Base-by-base conservation (phyloP, 2,113 vertebrate genomes). In the Stictonetta naevosa region DNA sequence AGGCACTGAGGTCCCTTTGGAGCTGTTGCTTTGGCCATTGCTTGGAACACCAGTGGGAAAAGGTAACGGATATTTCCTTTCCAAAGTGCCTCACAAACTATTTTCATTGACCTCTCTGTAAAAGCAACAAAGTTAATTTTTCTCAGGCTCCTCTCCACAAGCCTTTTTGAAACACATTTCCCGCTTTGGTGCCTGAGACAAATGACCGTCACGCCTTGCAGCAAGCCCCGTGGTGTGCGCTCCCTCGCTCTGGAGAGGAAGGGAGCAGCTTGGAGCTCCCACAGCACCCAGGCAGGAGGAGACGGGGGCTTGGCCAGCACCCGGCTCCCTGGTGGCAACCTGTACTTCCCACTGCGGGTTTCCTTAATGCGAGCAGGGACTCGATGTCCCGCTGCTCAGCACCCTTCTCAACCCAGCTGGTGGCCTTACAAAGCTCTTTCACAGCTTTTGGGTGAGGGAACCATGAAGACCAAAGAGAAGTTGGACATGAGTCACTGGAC, bases 401-500 rank as follows among this genome's bases (percentile, higher is more conserved):
- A 64, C 80, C 55, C 36, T 63, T 33, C 85, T 64, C 55, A 42
- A 59, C 62, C 22, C 72, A 42, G 23, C 5, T 8, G 0, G 50
- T 83, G 55, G 44, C 72, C 83, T 44, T 81, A 56, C 8, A 48
- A 77, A 95, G 56, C 59, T 12, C 75, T 66, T 83, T 50, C 77
- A 66, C 86, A 84, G 73, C 31, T 92, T 42, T 66, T n/a, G 66
- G 34, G 58, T 59, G 80, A 93, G 34, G 6, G 89, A 95, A 82
- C 80, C 66, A 48, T 7, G 1, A 59, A 76, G 62, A 28, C 93
- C 88, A 88, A 95, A 62, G 6, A 71, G 73, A 56, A 69, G 76
- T 29, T 86, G 92, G 83, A 86, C 62, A 5, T 94, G 95, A 96
- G 80, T 96, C 90, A 97, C 90, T 88, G 83, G 88, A 76, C 88